Conservation (phyloP, 1,140 invertebrate species). For the Olivierus martensii region DNA sequence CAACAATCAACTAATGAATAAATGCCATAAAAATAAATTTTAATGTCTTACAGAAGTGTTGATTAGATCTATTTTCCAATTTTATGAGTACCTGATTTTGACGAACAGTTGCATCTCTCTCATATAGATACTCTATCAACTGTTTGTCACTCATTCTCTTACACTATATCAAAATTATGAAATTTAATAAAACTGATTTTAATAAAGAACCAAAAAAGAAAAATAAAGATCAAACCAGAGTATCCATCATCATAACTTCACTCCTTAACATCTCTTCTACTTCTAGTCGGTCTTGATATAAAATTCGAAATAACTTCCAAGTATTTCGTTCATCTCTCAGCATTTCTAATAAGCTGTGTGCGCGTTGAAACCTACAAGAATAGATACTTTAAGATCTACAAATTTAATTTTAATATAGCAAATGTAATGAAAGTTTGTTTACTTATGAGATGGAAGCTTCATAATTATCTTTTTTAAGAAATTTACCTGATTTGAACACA, state of each 20-base stretch:
- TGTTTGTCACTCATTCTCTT: slow-evolving; percentile 42
- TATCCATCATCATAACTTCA: slow-evolving; percentile 2
- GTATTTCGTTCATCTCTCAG: slow-evolving; percentile 57
- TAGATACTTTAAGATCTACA: too few relatives aligned
- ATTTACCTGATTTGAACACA: background rate
- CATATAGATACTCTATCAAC: slow-evolving; percentile 43
- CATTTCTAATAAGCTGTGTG: background rate
- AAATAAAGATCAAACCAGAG: slow-evolving; percentile 17
- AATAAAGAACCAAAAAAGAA: background rate
- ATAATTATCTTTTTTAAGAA: background rate
- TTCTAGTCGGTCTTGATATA: slow-evolving; percentile 58
- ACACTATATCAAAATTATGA: slow-evolving; percentile 6
- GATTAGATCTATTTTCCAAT: too few relatives aligned
- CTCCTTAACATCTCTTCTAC: background rate
- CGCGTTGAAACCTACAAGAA: slow-evolving; percentile 1
- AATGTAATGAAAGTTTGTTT: too few relatives aligned
- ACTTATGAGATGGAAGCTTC: background rate
- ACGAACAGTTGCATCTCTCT: slow-evolving; percentile 48
- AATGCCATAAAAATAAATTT: too few relatives aligned
- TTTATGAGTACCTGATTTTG: slow-evolving; percentile 34
- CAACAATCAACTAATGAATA: slow-evolving; percentile 73
- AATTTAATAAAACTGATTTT: background rate
- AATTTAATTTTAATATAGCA: too few relatives aligned
- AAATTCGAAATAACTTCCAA: slow-evolving; percentile 63
- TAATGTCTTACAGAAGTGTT: too few relatives aligned